A percentile compares a stretch with the other conserved stretches of the same genome.
Conservation (phyloP, 2,113 vertebrate species). For the Mustela nigripes region DNA sequence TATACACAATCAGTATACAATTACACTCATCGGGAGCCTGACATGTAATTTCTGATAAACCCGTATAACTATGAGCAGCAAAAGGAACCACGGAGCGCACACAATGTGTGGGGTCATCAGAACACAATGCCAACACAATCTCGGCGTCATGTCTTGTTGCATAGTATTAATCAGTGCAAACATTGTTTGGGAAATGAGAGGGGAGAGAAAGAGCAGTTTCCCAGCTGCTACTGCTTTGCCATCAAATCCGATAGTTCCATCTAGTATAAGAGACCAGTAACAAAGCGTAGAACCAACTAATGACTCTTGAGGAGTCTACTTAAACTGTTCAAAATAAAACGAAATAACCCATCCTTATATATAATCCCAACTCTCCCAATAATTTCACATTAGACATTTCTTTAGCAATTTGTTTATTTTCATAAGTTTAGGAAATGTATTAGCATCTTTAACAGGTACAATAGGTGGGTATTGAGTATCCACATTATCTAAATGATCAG, state of each 20-base stretch:
- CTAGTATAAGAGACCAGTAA: constrained; percentile 67
- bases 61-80: constrained; percentile 80
- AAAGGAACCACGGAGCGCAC: constrained; percentile 78
- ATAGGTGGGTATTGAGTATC: neutral
- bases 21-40: constrained; percentile 83
- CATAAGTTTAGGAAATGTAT: constrained; percentile 44
- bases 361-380: constrained; percentile 41
- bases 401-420: constrained; percentile 57
- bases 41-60: constrained; percentile 85
- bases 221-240: constrained; percentile 83
- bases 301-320: constrained; percentile 60
- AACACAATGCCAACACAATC: constrained; percentile 82
- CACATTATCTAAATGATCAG: neutral
- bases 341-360: constrained; percentile 37
- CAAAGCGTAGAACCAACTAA: constrained; percentile 70
- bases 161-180: constrained; percentile 85
- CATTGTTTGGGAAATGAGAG: constrained; percentile 83
- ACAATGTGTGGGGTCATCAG: constrained; percentile 83
- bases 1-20: constrained; percentile 85
- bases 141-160: constrained; percentile 82
- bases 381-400: constrained; percentile 1
- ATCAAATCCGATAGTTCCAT: constrained; percentile 77
- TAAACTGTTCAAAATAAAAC: constrained; percentile 69
- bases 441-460: constrained; percentile 33
- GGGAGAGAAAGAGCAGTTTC: constrained; percentile 81